Conservation (phyloP, 2,113 vertebrate species). For the Mugil cephalus region DNA sequence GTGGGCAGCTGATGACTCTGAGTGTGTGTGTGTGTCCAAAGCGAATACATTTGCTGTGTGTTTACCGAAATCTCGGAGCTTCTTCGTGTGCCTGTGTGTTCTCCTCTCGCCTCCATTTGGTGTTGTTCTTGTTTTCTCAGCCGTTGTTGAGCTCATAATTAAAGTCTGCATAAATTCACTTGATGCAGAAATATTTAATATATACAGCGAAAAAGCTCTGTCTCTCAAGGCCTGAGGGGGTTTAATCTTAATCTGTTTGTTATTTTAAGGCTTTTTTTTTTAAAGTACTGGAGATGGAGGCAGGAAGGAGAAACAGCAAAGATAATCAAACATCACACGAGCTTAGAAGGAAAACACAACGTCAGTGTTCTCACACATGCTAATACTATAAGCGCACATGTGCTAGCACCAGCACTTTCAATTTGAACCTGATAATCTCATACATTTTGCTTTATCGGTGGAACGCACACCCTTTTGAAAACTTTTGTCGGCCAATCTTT, state of each 20-base stretch:
- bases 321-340: conserved; percentile 20
- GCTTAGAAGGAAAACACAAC: conserved; percentile 38
- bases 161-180: conserved; percentile 64
- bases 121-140: conserved; percentile 59
- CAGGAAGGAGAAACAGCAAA: conserved; percentile 5
- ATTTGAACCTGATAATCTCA: conserved; percentile 17
- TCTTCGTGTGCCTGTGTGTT: conserved; percentile 27
- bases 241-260: conserved; percentile 70
- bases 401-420: conserved; percentile 18
- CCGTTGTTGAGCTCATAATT: conserved; percentile 53
- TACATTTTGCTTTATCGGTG: neutral
- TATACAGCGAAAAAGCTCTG: conserved; percentile 37
- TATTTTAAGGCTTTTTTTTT: conserved; percentile 37
- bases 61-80: conserved; percentile 20
- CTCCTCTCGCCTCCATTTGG: conserved; percentile 7
- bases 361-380: conserved; percentile 29
- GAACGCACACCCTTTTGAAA: conserved; percentile 7
- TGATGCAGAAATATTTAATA: conserved; percentile 49
- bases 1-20: conserved; percentile 64
- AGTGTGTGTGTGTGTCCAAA: conserved; percentile 27
- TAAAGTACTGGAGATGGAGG: conserved; percentile 34
- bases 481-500: conserved; percentile 32
- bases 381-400: conserved; percentile 8
- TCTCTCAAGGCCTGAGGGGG: conserved; percentile 20
- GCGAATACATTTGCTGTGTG: conserved; percentile 26